These are phyloP conservation scores for Fistularia commersonii DNA, from an alignment of 2,797 vertebrate species.

Conservation along the genomic window DNA sequence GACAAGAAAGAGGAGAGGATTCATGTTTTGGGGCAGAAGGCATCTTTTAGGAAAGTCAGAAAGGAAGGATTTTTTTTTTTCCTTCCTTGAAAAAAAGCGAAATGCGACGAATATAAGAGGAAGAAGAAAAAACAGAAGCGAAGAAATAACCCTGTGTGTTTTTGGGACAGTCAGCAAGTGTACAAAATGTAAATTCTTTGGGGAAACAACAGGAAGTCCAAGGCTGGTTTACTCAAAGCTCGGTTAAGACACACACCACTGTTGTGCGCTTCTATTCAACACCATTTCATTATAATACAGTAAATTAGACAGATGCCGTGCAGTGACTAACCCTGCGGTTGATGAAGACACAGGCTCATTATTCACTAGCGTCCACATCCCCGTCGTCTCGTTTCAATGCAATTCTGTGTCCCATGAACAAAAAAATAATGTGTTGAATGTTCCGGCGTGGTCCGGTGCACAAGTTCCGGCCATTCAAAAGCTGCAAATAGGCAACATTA, in stretches of 20 bases:
- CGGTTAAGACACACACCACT: slow-evolving; percentile 15
- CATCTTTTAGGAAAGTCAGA: neutral
- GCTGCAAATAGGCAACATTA: slow-evolving; percentile 28
- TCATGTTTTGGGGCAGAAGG: neutral
- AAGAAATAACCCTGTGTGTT: slow-evolving; percentile 5
- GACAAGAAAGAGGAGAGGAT: neutral
- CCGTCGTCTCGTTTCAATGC: no score
- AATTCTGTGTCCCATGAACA: slow-evolving; percentile 34
- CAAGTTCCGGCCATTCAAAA: slow-evolving; percentile 26
- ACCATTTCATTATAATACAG: slow-evolving; percentile 27
- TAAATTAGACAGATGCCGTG: slow-evolving; percentile 14
- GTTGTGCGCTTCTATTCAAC: slow-evolving; percentile 29
- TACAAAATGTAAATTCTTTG: slow-evolving; percentile 1
- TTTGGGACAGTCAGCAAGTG: slow-evolving; percentile 2
- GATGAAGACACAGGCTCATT: slow-evolving; percentile 35
- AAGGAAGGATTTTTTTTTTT: no score
- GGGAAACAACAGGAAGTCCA: slow-evolving; percentile 41
- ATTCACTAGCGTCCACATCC: slow-evolving; percentile 14
- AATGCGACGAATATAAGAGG: no score
- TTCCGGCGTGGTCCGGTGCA: slow-evolving; percentile 22
- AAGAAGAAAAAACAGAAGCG: neutral
- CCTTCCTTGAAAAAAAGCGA: no score
- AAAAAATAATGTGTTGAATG: slow-evolving; percentile 29
- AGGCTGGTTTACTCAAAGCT: slow-evolving; percentile 24
- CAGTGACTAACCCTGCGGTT: slow-evolving; percentile 13